Conservation (phyloP, 2,113 vertebrate genomes). For the Spea bombifrons region DNA sequence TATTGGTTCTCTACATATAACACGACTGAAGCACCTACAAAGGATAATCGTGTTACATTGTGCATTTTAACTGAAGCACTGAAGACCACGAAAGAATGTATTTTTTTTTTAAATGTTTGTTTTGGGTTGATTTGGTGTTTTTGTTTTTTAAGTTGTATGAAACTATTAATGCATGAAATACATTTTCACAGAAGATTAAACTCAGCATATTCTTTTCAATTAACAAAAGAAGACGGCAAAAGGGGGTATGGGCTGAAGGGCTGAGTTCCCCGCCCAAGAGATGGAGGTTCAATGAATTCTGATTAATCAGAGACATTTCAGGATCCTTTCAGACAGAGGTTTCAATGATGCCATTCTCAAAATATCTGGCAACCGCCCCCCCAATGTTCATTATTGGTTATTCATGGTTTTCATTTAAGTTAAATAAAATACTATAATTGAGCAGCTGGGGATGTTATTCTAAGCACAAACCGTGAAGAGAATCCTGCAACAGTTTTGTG, state of each 20-base stretch:
- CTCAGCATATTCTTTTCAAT: background rate
- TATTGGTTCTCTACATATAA: too few relatives aligned
- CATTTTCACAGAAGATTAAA: background rate
- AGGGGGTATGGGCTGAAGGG: too few relatives aligned
- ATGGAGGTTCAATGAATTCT: conserved; percentile 21
- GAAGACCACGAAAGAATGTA: too few relatives aligned
- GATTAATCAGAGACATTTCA: conserved; percentile 28
- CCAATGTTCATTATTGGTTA: conserved; percentile 40
- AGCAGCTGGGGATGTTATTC: conserved; percentile 35
- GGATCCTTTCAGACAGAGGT: conserved; percentile 12
- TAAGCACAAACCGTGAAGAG: background rate
- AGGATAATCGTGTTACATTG: too few relatives aligned
- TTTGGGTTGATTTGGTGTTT: too few relatives aligned
- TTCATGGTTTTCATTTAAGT: conserved; percentile 38
- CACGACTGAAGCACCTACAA: too few relatives aligned
- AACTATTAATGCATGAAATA: too few relatives aligned
- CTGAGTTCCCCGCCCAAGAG: background rate
- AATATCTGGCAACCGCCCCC: conserved; percentile 8
- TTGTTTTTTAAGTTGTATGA: too few relatives aligned
- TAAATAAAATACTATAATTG: conserved; percentile 36
- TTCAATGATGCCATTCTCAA: conserved; percentile 27
- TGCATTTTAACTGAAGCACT: too few relatives aligned
- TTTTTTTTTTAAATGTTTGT: too few relatives aligned
- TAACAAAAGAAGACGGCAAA: background rate
- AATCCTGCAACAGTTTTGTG: conserved; percentile 5